Conservation (phyloP, 1,140 invertebrate genomes). For the Leptinotarsa defecta region DNA sequence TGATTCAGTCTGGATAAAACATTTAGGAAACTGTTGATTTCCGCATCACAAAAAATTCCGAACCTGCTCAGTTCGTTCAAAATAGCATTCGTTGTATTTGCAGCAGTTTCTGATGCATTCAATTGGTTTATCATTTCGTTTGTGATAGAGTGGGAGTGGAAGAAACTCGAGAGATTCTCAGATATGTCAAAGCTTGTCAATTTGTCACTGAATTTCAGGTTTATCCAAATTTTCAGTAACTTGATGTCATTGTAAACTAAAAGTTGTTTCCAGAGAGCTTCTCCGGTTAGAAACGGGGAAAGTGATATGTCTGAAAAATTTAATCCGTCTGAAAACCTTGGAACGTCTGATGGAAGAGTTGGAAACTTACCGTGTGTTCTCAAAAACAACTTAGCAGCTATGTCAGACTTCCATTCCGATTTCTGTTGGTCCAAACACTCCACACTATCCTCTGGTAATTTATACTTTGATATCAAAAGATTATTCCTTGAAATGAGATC, state of each 20-base stretch:
- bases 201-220: conserved; percentile 56
- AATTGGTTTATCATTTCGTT: conserved; percentile 62
- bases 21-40: conserved; percentile 59
- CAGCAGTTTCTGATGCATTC: conserved; percentile 24
- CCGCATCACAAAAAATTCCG: conserved; percentile 61
- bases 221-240: conserved; percentile 61
- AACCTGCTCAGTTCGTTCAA: conserved; percentile 60
- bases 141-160: conserved; percentile 62
- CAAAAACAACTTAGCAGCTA: conserved; percentile 62
- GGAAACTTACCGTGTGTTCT: conserved; percentile 59
- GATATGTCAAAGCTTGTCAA: conserved; percentile 57
- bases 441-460: conserved; percentile 40
- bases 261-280: conserved; percentile 60
- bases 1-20: conserved; percentile 60
- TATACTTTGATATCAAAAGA: conserved; percentile 33
- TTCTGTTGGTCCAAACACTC: conserved; percentile 56
- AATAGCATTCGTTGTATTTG: conserved; percentile 32
- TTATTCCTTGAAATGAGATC: conserved; percentile 60
- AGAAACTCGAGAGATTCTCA: conserved; percentile 58
- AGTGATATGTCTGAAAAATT: neutral
- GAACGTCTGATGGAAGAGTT: too few relatives aligned
- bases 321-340: neutral
- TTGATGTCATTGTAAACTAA: conserved; percentile 59
- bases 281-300: conserved; percentile 56
- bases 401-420: conserved; percentile 59